Conservation (phyloP, 2,797 vertebrate species). For the Mormyrus hasselquistii region DNA sequence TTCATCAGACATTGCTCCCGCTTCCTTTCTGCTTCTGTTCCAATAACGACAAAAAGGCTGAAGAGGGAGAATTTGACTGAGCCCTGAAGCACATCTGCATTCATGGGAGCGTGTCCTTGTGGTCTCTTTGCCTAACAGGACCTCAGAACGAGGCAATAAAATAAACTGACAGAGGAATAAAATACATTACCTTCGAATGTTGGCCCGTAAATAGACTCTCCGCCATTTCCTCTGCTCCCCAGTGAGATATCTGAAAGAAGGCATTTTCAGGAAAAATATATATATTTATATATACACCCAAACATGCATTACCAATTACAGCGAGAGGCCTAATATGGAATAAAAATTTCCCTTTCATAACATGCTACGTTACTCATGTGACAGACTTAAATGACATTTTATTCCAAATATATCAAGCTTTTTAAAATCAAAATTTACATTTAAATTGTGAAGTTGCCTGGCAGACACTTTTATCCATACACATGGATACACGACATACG, state of each 20-base stretch:
- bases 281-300: background rate
- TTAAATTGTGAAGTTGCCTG: background rate
- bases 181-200: conserved; percentile 73
- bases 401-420: background rate
- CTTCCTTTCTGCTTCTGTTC: background rate
- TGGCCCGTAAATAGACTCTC: conserved; percentile 78
- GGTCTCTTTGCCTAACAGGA: background rate
- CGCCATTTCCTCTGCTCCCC: conserved; percentile 64
- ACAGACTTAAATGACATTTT: background rate
- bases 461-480: background rate
- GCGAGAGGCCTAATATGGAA: background rate
- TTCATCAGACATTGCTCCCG: background rate
- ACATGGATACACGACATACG: background rate
- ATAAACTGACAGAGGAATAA: background rate
- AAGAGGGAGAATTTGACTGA: background rate
- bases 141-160: background rate
- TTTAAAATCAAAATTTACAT: background rate
- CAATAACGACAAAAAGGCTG: background rate
- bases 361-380: background rate
- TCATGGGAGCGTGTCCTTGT: background rate
- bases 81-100: background rate
- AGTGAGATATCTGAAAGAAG: conserved; percentile 66
- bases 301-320: background rate
- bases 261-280: background rate
- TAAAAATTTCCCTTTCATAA: conserved; percentile 2